Percentiles rank a stretch among this genome's conserved stretches.
Conservation (phyloP, 1,140 invertebrate species). For the Saccostrea glomerata region DNA sequence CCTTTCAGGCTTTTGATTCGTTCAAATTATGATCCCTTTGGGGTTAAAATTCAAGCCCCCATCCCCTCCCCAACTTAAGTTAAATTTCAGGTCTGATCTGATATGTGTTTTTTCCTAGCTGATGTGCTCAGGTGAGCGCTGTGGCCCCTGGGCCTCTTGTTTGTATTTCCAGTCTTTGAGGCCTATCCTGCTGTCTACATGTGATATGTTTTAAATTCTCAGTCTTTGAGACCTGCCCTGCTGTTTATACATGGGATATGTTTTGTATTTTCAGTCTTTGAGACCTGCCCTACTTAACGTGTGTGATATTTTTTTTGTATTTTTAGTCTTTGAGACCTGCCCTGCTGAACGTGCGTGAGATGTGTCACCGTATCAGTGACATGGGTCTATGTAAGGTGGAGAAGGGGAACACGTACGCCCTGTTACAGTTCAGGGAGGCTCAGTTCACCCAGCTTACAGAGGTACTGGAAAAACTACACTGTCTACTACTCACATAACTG, state of each 20-base stretch:
- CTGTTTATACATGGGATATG: neutral
- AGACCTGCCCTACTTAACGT: neutral
- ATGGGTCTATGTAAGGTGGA: slow-evolving; percentile 80
- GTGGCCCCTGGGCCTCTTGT: too few relatives aligned
- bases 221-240: too few relatives aligned
- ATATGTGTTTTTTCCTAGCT: too few relatives aligned
- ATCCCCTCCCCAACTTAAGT: too few relatives aligned
- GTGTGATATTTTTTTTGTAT: neutral
- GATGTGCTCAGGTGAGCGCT: too few relatives aligned
- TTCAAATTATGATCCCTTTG: too few relatives aligned
- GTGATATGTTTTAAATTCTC: neutral
- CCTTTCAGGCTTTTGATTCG: too few relatives aligned
- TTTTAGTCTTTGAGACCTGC: slow-evolving; percentile 84
- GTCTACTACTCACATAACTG: too few relatives aligned
- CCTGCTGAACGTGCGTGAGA: slow-evolving; percentile 85
- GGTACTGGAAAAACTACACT: slow-evolving; percentile 52
- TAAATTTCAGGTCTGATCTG: too few relatives aligned
- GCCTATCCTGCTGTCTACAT: too few relatives aligned
- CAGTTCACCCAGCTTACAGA: slow-evolving; percentile 78
- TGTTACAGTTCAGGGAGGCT: slow-evolving; percentile 80
- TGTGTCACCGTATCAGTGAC: slow-evolving; percentile 83
- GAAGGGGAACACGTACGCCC: slow-evolving; percentile 80
- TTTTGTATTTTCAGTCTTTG: slow-evolving; percentile 24
- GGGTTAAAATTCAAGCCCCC: too few relatives aligned
- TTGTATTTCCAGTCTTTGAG: too few relatives aligned